Evolutionary conservation across 2,888 invertebrate species (phyloP).

Genomic region (Amorpha juglandis): DNA sequence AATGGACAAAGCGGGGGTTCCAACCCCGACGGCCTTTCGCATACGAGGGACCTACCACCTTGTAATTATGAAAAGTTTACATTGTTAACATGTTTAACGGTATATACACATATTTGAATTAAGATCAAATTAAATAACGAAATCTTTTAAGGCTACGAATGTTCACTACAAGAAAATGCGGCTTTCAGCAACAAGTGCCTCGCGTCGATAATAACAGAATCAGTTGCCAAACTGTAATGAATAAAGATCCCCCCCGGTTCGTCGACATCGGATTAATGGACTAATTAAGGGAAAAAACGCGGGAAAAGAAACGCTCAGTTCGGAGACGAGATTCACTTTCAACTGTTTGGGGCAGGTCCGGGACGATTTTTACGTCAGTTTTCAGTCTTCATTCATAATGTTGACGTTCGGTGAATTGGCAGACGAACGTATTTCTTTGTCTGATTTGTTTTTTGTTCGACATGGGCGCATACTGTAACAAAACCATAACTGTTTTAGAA

Average conservation of each 20-base stretch:
- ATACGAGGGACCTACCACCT: no score
- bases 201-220: slow-evolving; percentile 36
- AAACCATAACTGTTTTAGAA: no score
- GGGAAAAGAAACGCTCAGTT: slow-evolving; percentile 57
- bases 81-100: no score
- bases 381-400: slow-evolving; percentile 66
- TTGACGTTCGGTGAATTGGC: slow-evolving; percentile 53
- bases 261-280: slow-evolving; percentile 44
- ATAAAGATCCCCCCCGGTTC: slow-evolving; percentile 21
- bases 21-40: no score
- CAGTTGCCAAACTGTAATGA: slow-evolving; percentile 48
- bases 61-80: no score
- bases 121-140: no score
- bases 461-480: no score
- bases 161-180: background rate
- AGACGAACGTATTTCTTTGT: background rate
- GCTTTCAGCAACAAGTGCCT: slow-evolving; percentile 41
- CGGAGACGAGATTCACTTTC: slow-evolving; percentile 58
- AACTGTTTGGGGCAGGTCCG: slow-evolving; percentile 75
- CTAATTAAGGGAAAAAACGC: slow-evolving; percentile 73
- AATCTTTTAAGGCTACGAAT: background rate
- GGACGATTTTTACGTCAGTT: slow-evolving; percentile 82
- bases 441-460: background rate
- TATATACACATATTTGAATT: no score
- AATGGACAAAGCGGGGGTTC: no score